phyloP scores from a whole-genome alignment of 2,888 invertebrate species.

The Nomada fabriciana region DNA sequence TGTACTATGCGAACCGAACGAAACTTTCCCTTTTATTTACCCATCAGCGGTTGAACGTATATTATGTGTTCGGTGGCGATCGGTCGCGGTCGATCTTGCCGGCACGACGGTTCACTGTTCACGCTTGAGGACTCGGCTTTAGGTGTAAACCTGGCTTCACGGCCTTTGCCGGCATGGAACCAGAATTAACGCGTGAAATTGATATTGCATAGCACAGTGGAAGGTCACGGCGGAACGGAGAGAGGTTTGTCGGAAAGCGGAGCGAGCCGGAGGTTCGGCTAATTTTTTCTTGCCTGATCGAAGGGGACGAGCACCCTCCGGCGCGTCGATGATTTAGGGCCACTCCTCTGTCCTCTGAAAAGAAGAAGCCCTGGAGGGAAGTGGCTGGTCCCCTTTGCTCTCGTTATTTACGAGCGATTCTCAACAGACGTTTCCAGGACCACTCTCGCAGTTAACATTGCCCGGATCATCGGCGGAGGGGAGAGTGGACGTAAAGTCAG shows the following conservation, averaged over 20 bases:
- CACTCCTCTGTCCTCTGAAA: constrained; percentile 53
- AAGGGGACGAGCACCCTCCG: constrained; percentile 60
- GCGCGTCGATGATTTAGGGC: constrained; percentile 75
- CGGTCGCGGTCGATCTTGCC: too few relatives aligned
- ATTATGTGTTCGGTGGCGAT: background rate
- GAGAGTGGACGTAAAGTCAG: constrained; percentile 15
- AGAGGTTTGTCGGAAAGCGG: constrained; percentile 36
- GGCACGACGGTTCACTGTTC: background rate
- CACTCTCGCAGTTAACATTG: constrained; percentile 50
- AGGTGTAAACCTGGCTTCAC: constrained; percentile 7
- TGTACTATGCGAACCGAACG: too few relatives aligned
- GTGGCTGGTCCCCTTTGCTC: constrained; percentile 50
- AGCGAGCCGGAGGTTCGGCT: constrained; percentile 44
- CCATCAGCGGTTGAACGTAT: too few relatives aligned
- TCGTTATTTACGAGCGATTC: constrained; percentile 76
- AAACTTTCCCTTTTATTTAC: too few relatives aligned
- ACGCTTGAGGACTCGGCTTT: constrained; percentile 1
- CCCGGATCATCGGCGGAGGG: constrained; percentile 21
- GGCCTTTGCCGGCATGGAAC: constrained; percentile 4
- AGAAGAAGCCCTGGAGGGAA: constrained; percentile 52
- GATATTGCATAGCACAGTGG: constrained; percentile 52
- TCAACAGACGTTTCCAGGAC: constrained; percentile 62
- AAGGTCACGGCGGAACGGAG: constrained; percentile 13
- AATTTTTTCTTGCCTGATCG: constrained; percentile 60
- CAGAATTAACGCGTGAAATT: constrained; percentile 64